These are phyloP conservation scores for Argyrosomus regius DNA, from an alignment of 2,797 vertebrate species.

Conservation along the genomic window DNA sequence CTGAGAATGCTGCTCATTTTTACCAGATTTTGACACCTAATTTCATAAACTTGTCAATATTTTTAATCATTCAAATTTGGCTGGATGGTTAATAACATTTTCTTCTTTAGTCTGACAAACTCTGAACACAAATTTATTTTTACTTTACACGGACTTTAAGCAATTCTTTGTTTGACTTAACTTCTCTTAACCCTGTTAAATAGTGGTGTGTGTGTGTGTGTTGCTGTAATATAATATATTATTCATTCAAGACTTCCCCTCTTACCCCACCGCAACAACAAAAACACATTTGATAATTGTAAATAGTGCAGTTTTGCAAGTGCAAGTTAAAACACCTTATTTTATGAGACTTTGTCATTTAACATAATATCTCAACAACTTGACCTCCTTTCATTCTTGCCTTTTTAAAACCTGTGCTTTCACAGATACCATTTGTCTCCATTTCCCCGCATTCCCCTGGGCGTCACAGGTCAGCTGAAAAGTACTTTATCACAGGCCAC, in stretches of 20 bases:
- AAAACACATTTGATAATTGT: neutral
- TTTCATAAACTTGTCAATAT: no score
- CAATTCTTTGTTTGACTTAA: neutral
- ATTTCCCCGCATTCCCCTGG: constrained; percentile 30
- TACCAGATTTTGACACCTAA: no score
- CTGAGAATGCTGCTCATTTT: no score
- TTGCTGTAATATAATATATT: neutral
- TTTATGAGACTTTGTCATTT: neutral
- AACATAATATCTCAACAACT: constrained; percentile 1
- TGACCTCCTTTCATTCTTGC: constrained; percentile 33
- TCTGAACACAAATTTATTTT: no score
- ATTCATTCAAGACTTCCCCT: neutral
- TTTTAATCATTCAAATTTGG: no score
- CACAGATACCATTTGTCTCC: constrained; percentile 48
- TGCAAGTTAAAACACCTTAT: neutral
- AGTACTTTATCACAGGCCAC: constrained; percentile 56
- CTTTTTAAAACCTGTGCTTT: constrained; percentile 24
- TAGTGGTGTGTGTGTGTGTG: neutral
- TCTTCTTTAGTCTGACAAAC: no score
- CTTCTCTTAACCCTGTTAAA: neutral
- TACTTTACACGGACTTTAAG: neutral
- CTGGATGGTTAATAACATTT: no score
- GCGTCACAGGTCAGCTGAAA: constrained; percentile 27
- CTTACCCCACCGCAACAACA: neutral
- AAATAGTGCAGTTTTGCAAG: neutral